A percentile compares a stretch with the other conserved stretches of the same genome.
Evolutionary conservation across 2,888 invertebrate species (phyloP).

Genomic region (Pristionchus maxplancki): DNA sequence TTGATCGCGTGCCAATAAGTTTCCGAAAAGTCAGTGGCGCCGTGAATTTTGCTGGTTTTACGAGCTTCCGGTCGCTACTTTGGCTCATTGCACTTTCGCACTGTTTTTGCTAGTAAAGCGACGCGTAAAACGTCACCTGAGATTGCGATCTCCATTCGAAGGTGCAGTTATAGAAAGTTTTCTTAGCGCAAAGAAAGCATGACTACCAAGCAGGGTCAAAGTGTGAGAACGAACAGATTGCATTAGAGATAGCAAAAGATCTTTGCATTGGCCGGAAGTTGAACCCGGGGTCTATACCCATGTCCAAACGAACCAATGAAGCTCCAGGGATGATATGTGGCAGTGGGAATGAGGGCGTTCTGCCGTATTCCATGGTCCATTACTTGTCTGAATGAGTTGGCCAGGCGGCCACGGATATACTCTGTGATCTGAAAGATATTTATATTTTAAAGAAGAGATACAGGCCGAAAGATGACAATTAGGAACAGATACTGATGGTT

Average conservation of each 20-base stretch:
- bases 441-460: neutral
- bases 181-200: slow-evolving; percentile 7
- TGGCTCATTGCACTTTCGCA: slow-evolving; percentile 26
- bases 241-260: too few relatives aligned
- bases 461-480: neutral
- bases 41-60: neutral
- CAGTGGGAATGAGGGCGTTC: slow-evolving; percentile 78
- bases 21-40: neutral
- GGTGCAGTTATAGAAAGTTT: neutral
- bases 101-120: neutral
- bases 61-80: slow-evolving; percentile 19
- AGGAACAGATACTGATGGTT: too few relatives aligned
- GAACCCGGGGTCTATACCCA: too few relatives aligned
- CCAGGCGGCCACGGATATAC: slow-evolving; percentile 87
- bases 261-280: too few relatives aligned
- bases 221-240: too few relatives aligned
- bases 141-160: slow-evolving; percentile 25
- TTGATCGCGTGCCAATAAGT: neutral
- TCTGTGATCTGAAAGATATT: slow-evolving; percentile 85
- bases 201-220: neutral
- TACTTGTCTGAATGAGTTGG: slow-evolving; percentile 68
- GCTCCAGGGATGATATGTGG: slow-evolving; percentile 97
- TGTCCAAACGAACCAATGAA: slow-evolving; percentile 85
- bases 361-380: slow-evolving; percentile 75
- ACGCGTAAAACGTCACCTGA: slow-evolving; percentile 31